phyloP scores from a whole-genome alignment of 2,888 invertebrate genomes.

The Helleia helle region DNA sequence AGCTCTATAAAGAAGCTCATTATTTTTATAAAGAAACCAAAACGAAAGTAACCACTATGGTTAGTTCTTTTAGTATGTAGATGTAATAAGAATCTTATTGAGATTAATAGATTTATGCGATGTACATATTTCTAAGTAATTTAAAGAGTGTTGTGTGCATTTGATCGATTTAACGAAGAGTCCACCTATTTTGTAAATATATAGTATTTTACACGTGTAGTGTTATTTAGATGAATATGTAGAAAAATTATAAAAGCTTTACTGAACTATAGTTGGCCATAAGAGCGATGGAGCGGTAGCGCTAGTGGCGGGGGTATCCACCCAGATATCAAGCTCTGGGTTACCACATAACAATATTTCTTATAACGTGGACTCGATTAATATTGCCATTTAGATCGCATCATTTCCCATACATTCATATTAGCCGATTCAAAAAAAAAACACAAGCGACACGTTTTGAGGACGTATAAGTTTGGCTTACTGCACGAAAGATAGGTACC shows the following conservation, averaged over 20 bases:
- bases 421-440: too few relatives aligned
- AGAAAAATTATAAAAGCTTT: slow-evolving; percentile 57
- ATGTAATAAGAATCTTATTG: not conserved
- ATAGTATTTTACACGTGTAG: slow-evolving; percentile 64
- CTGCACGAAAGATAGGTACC: too few relatives aligned
- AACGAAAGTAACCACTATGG: not conserved
- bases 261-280: slow-evolving; percentile 60
- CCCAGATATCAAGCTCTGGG: not conserved
- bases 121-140: slow-evolving; percentile 17
- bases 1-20: not conserved
- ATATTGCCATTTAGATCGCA: too few relatives aligned
- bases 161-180: slow-evolving; percentile 65
- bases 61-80: too few relatives aligned
- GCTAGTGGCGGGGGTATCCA: not conserved
- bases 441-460: too few relatives aligned
- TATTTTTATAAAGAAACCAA: not conserved
- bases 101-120: slow-evolving; percentile 11
- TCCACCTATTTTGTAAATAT: slow-evolving; percentile 73
- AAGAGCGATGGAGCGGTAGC: slow-evolving; percentile 22
- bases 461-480: too few relatives aligned
- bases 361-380: too few relatives aligned
- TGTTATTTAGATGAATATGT: slow-evolving; percentile 35
- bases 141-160: slow-evolving; percentile 52
- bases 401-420: too few relatives aligned
- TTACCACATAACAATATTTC: too few relatives aligned